Evolutionary conservation across 2,113 vertebrate genomes (phyloP), one percentile per base, ranked within the genome.

Genomic region (Seriola rivoliana): DNA sequence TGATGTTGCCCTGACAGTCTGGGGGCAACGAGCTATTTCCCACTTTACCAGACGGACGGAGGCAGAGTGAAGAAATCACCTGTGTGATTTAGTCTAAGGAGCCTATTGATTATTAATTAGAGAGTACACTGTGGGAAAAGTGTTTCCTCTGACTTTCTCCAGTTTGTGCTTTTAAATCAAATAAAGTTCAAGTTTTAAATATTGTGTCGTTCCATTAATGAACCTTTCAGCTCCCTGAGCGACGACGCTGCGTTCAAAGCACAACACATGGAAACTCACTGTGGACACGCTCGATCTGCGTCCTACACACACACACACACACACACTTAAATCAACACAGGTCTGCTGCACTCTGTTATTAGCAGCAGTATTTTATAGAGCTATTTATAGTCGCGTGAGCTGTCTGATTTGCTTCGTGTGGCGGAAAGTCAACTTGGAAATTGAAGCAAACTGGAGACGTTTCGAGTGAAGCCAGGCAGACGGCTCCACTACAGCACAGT

Each of bases 351-450:
- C 80, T 82, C 83, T 90, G 75, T 89, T 84, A 89, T 93, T 89
- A 89, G 89, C 88, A 75, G 84, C 78, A 80, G 63, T 71, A 40
- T 65, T 88, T 75, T 71, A 82, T 80, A 4, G 34, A 86, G 67
- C 88, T 94, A 91, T 94, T 93, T 91, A 80, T 93, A 94, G 86
- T 4, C 40, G 71, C 16, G 11, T 46, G 84, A 90, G 89, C 77
- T 68, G 71, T 92, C 81, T 89, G 90, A 93, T 93, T 83, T 83
- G 86, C 92, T 93, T 90, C 77, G 82, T 87, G 89, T 90, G 89
- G 90, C 78, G 71, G 87, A 81, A 87, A 92, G 72, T 91, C 75
- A 81, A 83, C 85, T 83, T 75, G 73, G 83, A 92, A 93, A 80
- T 29, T 71, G 75, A 91, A 71, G 48, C 86, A 55, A 73, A 76